phyloP scores from a whole-genome alignment of 92 coral and sea anemone genomes.

The Phenganax subtilis region DNA sequence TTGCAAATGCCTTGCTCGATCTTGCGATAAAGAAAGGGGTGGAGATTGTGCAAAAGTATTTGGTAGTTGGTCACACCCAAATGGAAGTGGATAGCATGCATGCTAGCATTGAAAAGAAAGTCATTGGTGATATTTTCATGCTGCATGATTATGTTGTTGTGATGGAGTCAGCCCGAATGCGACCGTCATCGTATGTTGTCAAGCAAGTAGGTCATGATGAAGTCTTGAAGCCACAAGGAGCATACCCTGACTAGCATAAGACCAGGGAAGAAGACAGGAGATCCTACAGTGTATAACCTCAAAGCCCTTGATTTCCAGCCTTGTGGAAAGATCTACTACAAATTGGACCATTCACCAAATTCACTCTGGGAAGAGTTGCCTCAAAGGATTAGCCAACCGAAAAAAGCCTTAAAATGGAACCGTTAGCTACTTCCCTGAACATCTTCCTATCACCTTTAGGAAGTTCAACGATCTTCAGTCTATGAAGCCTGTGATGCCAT shows the following conservation, averaged over 20 bases:
- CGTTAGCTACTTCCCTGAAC: neutral
- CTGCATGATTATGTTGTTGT: neutral
- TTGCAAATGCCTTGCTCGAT: neutral
- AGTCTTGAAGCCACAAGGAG: neutral
- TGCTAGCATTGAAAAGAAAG: neutral
- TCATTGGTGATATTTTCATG: neutral
- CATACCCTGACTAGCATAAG: neutral
- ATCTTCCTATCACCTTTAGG: neutral
- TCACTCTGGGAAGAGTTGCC: neutral
- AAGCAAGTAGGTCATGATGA: neutral
- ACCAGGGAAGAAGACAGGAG: conserved; percentile 9
- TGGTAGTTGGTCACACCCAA: conserved; percentile 4
- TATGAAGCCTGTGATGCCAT: neutral
- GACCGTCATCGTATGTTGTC: neutral
- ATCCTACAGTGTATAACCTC: conserved; percentile 1
- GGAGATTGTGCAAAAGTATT: neutral
- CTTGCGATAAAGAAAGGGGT: neutral
- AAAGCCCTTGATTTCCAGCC: neutral
- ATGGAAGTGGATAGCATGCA: conserved; percentile 1
- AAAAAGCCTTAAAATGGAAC: neutral
- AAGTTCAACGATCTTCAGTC: neutral
- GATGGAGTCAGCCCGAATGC: neutral
- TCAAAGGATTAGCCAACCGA: neutral
- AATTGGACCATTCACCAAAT: neutral
- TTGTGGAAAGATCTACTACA: neutral